Evolutionary conservation across 1,140 invertebrate genomes (phyloP), one percentile per base, ranked within the genome.

Genomic region (Trachelipus rathkii): DNA sequence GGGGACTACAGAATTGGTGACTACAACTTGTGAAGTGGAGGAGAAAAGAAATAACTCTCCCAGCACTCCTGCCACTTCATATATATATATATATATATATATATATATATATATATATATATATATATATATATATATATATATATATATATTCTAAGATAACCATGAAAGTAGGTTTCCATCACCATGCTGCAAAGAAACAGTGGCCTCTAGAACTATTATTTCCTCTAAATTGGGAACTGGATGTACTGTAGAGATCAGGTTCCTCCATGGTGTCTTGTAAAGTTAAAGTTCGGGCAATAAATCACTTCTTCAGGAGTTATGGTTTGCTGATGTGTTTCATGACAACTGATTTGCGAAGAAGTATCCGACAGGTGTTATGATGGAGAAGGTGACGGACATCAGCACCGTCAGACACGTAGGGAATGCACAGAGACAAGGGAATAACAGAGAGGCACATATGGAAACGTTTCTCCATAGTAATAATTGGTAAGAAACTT

Each of bases 71-170:
- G n/a, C n/a, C n/a, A n/a, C n/a, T n/a, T n/a, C n/a, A 60, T 60
- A 60, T 60, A 60, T 60, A 60, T 60, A 60, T 3, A 60, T 19
- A 60, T 60, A 60, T 60, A 60, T 60, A 15, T 15, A 13, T 60
- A 19, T 60, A 19, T 60, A 19, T 60, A 19, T 60, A 19, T 60
- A 19, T 60, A 19, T 60, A 60, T 60, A 19, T 60, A 60, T 60
- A 60, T 60, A 60, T 60, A 60, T 60, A 60, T 60, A 60, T 60
- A 60, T 60, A 60, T 60, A 60, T 60, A 60, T 60, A 60, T 15
- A 60, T 15, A 15, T 60, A 60, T 15, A 60, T 15, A 19, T 19
- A 13, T 60, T n/a, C n/a, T n/a, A 60, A 4, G 19, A 60, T 8
- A 1, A 2, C 6, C 2, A 1, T 33, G 33, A 33, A 33, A 3